A percentile compares a stretch with the other conserved stretches of the same genome.
Conservation (phyloP, 2,888 invertebrate genomes). For the Cyclophora punctaria region DNA sequence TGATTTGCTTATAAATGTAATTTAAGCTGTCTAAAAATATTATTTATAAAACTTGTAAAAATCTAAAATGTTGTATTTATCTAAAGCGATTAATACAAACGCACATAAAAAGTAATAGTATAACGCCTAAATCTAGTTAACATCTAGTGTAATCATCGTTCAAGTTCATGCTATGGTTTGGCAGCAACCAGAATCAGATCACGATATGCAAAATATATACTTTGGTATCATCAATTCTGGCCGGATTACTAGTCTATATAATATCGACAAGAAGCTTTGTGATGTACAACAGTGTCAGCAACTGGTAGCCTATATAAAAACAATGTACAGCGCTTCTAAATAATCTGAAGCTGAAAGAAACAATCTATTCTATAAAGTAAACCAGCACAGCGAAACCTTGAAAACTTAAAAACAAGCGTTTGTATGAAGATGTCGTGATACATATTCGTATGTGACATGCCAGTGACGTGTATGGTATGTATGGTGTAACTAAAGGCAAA, state of each 20-base stretch:
- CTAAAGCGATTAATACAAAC: slow-evolving; percentile 9
- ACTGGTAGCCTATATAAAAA: slow-evolving; percentile 36
- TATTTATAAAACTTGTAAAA: background rate
- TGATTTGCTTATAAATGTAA: no score
- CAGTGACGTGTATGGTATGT: slow-evolving; percentile 22
- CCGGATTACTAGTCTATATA: slow-evolving; percentile 21
- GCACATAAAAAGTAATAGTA: slow-evolving; percentile 5
- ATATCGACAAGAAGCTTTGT: slow-evolving; percentile 26
- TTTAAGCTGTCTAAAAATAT: no score
- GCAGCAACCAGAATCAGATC: slow-evolving; percentile 18
- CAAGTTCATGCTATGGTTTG: slow-evolving; percentile 11
- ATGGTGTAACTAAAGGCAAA: slow-evolving; percentile 39
- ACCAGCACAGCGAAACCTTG: slow-evolving; percentile 53
- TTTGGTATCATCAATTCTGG: slow-evolving; percentile 29
- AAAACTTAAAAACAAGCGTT: slow-evolving; percentile 51
- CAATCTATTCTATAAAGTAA: slow-evolving; percentile 37
- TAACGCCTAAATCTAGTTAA: slow-evolving; percentile 11
- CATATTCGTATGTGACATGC: slow-evolving; percentile 33
- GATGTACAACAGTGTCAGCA: slow-evolving; percentile 38
- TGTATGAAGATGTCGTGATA: slow-evolving; percentile 49
- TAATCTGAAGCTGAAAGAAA: slow-evolving; percentile 32
- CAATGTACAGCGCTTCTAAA: slow-evolving; percentile 44
- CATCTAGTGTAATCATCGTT: slow-evolving; percentile 7
- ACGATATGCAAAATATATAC: slow-evolving; percentile 16
- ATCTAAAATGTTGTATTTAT: background rate